Evolutionary conservation across 2,888 invertebrate genomes (phyloP), one percentile per base, ranked within the genome.

Genomic region (Cryptosula pallasiana): DNA sequence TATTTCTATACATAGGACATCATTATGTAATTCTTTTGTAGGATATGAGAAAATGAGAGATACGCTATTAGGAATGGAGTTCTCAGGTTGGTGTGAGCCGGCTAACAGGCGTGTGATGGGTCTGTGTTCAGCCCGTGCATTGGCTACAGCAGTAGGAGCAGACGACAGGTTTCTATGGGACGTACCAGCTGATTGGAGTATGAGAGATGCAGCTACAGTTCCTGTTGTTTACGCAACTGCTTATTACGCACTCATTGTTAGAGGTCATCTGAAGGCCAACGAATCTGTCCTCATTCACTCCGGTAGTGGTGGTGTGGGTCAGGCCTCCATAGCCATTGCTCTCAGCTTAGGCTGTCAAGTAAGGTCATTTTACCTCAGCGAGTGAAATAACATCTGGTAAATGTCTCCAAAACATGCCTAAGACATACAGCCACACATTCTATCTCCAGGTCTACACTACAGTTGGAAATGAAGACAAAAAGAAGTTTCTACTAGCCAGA

Each of bases 301-400:
- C 72, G 96, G 96, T 75, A 91, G 93, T 76, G 97, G 97, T 73
- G 96, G 96, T 80, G 96, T 97, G 45, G 98, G 98, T 9, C 95
- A 96, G 87, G 97, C 98, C 1, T 95, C 97, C 75, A 95, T 98
- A 79, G 89, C 94, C 29, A 92, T 99, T 79, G 95, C 96, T 71
- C 88, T 98, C 71, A 90, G 91, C 83, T 89, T 91, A 85, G 94
- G 94, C 71, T 92, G 95, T 86, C 90, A 89, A 72, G 82, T 84
- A 13, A 13, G 55, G n/a, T n/a, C n/a, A n/a, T n/a, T n/a, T n/a
- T n/a, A n/a, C n/a, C n/a, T n/a, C n/a, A n/a, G n/a, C n/a, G n/a
- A n/a, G n/a, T n/a, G n/a, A n/a, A n/a, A n/a, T n/a, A n/a, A n/a
- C n/a, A n/a, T n/a, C n/a, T n/a, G n/a, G n/a, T n/a, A n/a, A n/a